phyloP scores from a whole-genome alignment of 2,113 vertebrate species.

The Bungarus multicinctus region DNA sequence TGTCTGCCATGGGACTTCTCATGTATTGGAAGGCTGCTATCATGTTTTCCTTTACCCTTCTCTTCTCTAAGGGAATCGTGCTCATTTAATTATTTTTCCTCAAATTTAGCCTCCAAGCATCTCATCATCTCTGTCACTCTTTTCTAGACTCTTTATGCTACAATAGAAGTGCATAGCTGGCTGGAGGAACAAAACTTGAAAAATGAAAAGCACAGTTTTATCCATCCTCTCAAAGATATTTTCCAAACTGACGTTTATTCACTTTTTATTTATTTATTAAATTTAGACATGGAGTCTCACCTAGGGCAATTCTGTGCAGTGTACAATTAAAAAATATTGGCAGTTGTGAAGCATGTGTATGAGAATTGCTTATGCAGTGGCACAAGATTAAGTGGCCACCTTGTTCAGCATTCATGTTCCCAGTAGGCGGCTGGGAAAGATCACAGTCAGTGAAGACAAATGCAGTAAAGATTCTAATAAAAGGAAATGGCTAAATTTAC shows the following conservation, averaged over 20 bases:
- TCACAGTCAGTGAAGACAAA: background rate
- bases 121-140: background rate
- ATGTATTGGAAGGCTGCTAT: background rate
- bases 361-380: background rate
- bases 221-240: background rate
- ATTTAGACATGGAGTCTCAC: background rate
- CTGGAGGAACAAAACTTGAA: conserved; percentile 31
- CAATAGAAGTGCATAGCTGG: background rate
- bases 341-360: background rate
- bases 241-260: background rate
- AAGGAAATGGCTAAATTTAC: background rate
- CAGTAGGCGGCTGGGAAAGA: background rate
- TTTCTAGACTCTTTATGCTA: background rate
- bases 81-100: background rate
- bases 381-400: background rate
- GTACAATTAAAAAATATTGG: background rate
- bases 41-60: background rate
- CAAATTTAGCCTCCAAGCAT: background rate
- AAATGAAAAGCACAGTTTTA: conserved; percentile 22
- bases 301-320: background rate
- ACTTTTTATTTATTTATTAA: background rate
- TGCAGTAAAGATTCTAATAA: background rate
- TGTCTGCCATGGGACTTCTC: background rate
- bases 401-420: background rate
- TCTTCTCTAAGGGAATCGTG: background rate